Evolutionary conservation across 1,140 invertebrate species (phyloP), one percentile per base, ranked within the genome.

Genomic region (Physella acuta): DNA sequence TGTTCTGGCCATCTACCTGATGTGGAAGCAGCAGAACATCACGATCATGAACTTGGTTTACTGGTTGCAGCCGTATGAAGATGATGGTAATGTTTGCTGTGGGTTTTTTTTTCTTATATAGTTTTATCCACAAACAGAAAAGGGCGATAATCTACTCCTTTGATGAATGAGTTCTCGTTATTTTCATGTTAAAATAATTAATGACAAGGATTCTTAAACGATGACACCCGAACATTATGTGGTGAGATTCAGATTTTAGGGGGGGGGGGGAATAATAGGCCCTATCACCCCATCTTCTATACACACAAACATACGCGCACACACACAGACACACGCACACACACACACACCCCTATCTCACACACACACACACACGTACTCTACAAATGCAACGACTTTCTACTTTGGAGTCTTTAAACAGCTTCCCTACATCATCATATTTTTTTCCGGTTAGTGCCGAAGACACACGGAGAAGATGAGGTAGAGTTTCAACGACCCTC

Each of bases 11-110:
- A 36, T 30, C 14, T 26, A 39, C n/a, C 3, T 44, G 26, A 16
- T 63, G 44, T 63, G 37, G 17, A 63, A 24, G 34, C 24, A 51
- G 17, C n/a, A 26, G 5, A 63, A 63, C 61, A 63, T 63, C 1
- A 63, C n/a, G n/a, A 63, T 63, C 36, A 49, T 63, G 61, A 44
- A 49, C 14, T 39, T 63, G 4, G 37, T 63, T 33, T 3, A 28
- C 39, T 49, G 37, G 39, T 49, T 63, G 8, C 61, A 49, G 26
- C 28, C 4, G 28, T 28, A 26, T 28, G 61, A 63, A 49, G 37
- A 63, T 26, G 61, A 63, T 30, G 37, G 37, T 49, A 3, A 44
- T 30, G 16, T 55, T 20, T 11, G 20, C 20, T 11, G 39, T 20
- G 20, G 39, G 39, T 20, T 11, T 44, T 20, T 44, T 44, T 8